A percentile compares a stretch with the other conserved stretches of the same genome.
These are phyloP conservation scores for Aporophyla lueneburgensis DNA, from an alignment of 2,888 invertebrate genomes.

Conservation along the genomic window DNA sequence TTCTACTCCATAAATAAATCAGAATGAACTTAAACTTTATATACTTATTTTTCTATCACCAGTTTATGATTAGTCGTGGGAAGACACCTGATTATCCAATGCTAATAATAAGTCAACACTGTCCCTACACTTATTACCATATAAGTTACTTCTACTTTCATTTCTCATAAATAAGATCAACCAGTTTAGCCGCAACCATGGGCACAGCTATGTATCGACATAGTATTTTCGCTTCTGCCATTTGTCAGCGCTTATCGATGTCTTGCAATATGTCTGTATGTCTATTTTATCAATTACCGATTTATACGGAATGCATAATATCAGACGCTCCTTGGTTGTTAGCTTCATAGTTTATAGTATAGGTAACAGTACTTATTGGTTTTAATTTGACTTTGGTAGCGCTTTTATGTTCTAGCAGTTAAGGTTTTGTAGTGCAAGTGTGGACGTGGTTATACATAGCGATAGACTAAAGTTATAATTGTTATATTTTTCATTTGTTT, in stretches of 20 bases:
- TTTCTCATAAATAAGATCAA: constrained; percentile 11
- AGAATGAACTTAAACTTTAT: background rate
- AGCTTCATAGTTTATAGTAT: background rate
- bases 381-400: background rate
- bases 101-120: background rate
- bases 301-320: constrained; percentile 20
- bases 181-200: constrained; percentile 1
- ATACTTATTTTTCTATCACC: background rate
- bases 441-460: too few species aligned
- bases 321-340: background rate
- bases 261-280: background rate
- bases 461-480: background rate
- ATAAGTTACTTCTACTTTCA: background rate
- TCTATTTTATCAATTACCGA: constrained; percentile 33
- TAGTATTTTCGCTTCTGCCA: constrained; percentile 28
- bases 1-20: background rate
- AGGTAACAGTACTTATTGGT: background rate
- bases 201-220: constrained; percentile 9
- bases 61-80: background rate
- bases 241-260: constrained; percentile 28
- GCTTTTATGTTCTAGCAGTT: background rate
- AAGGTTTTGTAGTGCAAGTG: background rate
- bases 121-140: background rate
- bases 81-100: background rate
- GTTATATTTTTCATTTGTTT: background rate